These are phyloP conservation scores for Chanos chanos DNA, from an alignment of 2,797 vertebrate species.

Conservation along the genomic window DNA sequence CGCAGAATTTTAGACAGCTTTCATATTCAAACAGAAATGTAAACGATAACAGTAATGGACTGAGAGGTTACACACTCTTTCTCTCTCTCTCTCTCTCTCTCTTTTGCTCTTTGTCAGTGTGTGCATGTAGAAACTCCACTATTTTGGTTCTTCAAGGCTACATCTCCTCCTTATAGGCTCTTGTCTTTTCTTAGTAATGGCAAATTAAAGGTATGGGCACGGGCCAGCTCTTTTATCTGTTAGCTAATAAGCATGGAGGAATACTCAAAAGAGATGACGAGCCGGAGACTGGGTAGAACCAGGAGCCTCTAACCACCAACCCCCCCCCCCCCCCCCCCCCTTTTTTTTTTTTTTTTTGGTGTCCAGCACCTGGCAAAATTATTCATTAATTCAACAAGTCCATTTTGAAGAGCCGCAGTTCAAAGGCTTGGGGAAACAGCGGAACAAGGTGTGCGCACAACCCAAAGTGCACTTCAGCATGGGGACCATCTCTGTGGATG, in stretches of 20 bases:
- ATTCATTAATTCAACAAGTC: slow-evolving; percentile 65
- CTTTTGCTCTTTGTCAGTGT: slow-evolving; percentile 42
- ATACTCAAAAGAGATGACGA: slow-evolving; percentile 49
- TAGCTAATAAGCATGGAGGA: slow-evolving; percentile 50
- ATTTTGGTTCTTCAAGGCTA: no score
- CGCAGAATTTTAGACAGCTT: no score
- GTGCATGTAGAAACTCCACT: no score
- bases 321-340: slow-evolving; percentile 24
- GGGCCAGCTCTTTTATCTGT: slow-evolving; percentile 61
- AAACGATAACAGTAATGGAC: no score
- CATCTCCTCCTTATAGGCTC: no score
- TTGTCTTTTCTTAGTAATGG: slow-evolving; percentile 45
- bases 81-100: not conserved
- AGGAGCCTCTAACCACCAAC: no score
- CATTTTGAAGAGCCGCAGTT: slow-evolving; percentile 64
- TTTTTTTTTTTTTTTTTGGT: slow-evolving; percentile 38
- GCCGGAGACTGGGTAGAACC: no score
- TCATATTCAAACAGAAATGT: no score
- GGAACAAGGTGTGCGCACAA: not conserved
- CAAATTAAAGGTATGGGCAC: slow-evolving; percentile 52
- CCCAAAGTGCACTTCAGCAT: no score
- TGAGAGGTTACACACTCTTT: no score
- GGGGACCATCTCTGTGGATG: no score
- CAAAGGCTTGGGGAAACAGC: slow-evolving; percentile 59
- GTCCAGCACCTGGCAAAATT: slow-evolving; percentile 67